phyloP scores from a whole-genome alignment of 1,140 invertebrate species.

The Drosophila melanica region DNA sequence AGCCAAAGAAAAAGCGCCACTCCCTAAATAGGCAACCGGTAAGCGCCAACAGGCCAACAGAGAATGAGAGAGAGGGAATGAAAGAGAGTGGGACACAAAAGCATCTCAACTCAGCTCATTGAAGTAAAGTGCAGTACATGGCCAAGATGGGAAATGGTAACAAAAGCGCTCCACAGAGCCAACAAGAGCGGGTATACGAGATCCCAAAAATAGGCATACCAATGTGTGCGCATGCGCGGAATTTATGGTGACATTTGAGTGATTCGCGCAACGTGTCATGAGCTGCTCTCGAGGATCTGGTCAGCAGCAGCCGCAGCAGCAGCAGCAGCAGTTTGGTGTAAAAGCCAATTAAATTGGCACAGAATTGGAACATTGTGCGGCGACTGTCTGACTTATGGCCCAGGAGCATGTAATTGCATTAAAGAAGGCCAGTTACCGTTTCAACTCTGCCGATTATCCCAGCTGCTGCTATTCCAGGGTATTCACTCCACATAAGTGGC shows the following conservation, averaged over 20 bases:
- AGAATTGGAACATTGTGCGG: constrained; percentile 69
- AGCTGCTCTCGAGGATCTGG: constrained; percentile 44
- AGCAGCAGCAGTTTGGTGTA: constrained; percentile 58
- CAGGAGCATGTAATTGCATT: constrained; percentile 74
- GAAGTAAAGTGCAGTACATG: not conserved
- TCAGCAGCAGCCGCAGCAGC: constrained; percentile 8
- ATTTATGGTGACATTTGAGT: constrained; percentile 83
- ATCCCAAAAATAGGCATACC: constrained; percentile 79
- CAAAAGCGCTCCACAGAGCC: constrained; percentile 43
- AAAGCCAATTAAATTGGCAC: constrained; percentile 78
- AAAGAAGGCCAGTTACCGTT: constrained; percentile 46
- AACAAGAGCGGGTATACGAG: constrained; percentile 33
- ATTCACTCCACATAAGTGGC: constrained; percentile 70
- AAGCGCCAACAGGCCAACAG: constrained; percentile 64
- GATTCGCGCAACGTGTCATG: constrained; percentile 76
- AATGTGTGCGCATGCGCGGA: constrained; percentile 81
- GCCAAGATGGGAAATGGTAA: constrained; percentile 50
- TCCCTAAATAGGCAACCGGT: constrained; percentile 81
- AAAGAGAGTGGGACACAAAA: constrained; percentile 20
- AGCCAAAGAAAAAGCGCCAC: constrained; percentile 68
- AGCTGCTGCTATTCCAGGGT: constrained; percentile 54
- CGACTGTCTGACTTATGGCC: constrained; percentile 48
- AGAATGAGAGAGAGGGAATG: constrained; percentile 6
- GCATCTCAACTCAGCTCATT: constrained; percentile 23
- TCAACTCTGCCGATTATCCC: constrained; percentile 79